Conservation (phyloP, 2,113 vertebrate genomes). For the Callipepla californica region DNA sequence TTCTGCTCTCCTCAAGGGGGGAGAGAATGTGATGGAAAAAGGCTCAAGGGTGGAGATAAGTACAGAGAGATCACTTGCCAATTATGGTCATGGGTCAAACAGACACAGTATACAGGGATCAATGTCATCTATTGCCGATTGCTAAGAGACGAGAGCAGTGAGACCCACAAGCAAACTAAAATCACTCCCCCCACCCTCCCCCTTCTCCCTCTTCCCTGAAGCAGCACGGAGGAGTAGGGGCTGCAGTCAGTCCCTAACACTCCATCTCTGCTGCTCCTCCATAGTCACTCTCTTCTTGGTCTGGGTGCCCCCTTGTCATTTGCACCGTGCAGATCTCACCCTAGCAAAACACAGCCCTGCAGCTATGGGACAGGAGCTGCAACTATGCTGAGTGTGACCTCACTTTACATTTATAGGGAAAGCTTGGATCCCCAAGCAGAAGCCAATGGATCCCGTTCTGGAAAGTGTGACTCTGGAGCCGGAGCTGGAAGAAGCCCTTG, state of each 20-base stretch:
- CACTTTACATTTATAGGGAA: conserved; percentile 84
- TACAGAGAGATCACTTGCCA: not conserved
- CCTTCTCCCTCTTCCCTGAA: not conserved
- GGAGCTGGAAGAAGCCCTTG: conserved; percentile 94
- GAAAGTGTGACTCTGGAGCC: conserved; percentile 96
- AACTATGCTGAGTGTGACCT: not conserved
- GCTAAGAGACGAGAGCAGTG: not conserved
- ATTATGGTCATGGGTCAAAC: not conserved
- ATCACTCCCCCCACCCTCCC: not conserved
- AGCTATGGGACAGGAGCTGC: not conserved
- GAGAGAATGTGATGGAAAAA: not conserved
- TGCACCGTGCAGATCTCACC: not conserved
- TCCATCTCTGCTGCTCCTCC: not conserved
- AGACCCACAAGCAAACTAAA: not conserved
- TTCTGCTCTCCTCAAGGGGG: not conserved
- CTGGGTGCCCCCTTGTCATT: not conserved
- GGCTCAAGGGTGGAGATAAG: not conserved
- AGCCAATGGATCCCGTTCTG: conserved; percentile 89
- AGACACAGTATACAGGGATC: not conserved
- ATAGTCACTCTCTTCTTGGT: not conserved
- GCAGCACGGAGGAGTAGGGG: no score
- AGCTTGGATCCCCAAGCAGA: conserved; percentile 91
- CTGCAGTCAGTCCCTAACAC: not conserved
- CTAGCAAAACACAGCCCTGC: not conserved
- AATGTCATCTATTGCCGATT: not conserved